Evolutionary conservation across 2,888 invertebrate genomes (phyloP), one percentile per base, ranked within the genome.

Genomic region (Patella pellucida): DNA sequence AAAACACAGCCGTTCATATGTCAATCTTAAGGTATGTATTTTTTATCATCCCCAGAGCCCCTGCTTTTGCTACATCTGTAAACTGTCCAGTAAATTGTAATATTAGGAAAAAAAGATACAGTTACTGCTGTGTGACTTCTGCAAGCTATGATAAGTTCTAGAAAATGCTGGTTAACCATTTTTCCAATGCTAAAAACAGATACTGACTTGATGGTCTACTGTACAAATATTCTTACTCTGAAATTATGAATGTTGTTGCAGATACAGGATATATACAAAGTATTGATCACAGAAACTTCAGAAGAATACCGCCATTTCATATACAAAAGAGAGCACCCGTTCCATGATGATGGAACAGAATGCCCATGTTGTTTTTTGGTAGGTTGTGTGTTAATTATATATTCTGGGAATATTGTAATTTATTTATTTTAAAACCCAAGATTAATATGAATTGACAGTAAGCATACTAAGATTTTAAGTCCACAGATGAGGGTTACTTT

Each of bases 231-330:
- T 31, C 31, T 31, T 31, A 31, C 31, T 31, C 31, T 31, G 31
- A 31, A 31, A 31, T 31, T 31, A 31, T 31, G 31, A 31, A 31
- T 31, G 31, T 31, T 54, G 2, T 54, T 54, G 14, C 54, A 54
- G 54, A 54, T 54, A 54, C 54, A 54, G n/a, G 54, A 54, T 54
- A 54, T 54, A 54, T 54, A 54, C n/a, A 54, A 54, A 54, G 54
- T 54, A 54, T 54, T 54, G n/a, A 16, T 54, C 14, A 54, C 54
- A 54, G 54, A 54, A 54, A 54, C 54, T 16, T 54, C n/a, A 16
- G 54, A 54, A 54, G 54, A 54, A 54, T 54, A 54, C n/a, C 14
- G 54, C 15, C 54, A 54, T 54, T 54, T 54, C 3, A 14, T 54
- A 16, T 54, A 54, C n/a, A 16, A 16, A n/a, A 54, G n/a, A 54